Base-by-base conservation (phyloP, 1,140 invertebrate species). In the Heliconius hewitsoni region DNA sequence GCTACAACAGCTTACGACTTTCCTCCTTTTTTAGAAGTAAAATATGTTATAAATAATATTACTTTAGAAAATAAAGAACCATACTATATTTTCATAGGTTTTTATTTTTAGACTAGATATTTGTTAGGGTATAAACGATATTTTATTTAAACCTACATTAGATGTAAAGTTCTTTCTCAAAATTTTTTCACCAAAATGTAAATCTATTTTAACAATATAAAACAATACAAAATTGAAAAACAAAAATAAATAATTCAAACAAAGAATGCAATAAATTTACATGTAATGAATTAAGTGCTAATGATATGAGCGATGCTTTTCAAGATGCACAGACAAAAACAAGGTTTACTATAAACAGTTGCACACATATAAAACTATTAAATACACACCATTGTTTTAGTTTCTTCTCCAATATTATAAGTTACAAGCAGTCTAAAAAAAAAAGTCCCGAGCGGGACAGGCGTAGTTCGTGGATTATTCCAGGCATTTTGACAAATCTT, bases 101-200 rank as follows among this genome's bases (percentile, higher is more conserved):
- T 66, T 66, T 66, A 66, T 66, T 66, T 27, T 16, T 66, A 66
- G 60, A 66, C 60, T 66, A 66, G 60, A 66, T 30, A 30, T 27
- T 66, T 30, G 13, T 66, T 27, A 8, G 23, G 57, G 19, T 37
- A 23, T 19, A 23, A 23, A n/a, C 8, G n/a, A 60, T 60, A 60
- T 60, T 66, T 30, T 30, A 8, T 66, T 27, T 27, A 66, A 66
- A 16, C 60, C 9, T 66, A 27, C 11, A 30, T 16, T 18, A 27
- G 23, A 57, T 66, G 60, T 27, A 66, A 60, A 66, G 60, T 66
- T 66, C 11, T 8, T 27, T 5, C 34, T 8, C 6, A 6, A 37
- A 37, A 8, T 30, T 30, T 3, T 66, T 66, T 27, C n/a, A 57
- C 55, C 30, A 66, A 30, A 66, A 66, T 16, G 9, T 52, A 30